Percentiles rank a stretch among this genome's conserved stretches.
phyloP scores from a whole-genome alignment of 2,797 vertebrate species.

The Corythornis leucogaster region DNA sequence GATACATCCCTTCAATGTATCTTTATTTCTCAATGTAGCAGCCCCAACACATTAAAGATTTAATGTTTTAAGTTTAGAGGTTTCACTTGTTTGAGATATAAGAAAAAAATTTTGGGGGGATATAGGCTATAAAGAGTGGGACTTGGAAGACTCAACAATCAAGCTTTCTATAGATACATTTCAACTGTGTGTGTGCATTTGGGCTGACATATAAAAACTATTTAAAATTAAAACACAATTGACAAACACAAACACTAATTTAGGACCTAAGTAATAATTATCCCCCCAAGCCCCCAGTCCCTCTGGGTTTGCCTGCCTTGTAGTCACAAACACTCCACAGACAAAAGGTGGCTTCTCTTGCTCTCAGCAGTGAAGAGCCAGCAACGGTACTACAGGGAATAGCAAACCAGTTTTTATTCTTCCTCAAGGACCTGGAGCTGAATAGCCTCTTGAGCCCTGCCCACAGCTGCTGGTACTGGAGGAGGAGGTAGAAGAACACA shows the following conservation, averaged over 20 bases:
- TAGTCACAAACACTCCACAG: neutral
- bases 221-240: neutral
- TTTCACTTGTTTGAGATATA: neutral
- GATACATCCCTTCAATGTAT: neutral
- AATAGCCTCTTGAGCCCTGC: slow-evolving; percentile 46
- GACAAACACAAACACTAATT: neutral
- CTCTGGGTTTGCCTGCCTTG: slow-evolving; percentile 2
- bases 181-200: fast-evolving
- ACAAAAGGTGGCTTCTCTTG: slow-evolving; percentile 24
- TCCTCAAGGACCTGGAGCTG: slow-evolving; percentile 36
- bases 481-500: neutral
- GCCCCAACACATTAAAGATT: neutral
- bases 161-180: neutral
- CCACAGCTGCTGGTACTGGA: neutral
- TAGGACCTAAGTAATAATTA: neutral
- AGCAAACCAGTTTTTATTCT: slow-evolving; percentile 52
- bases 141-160: neutral
- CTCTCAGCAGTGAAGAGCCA: slow-evolving; percentile 31
- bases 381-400: slow-evolving; percentile 25
- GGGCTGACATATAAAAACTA: neutral
- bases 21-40: neutral
- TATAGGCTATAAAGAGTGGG: neutral
- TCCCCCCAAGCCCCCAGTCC: neutral
- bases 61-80: neutral
- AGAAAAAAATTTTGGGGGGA: fast-evolving